Base-by-base conservation (phyloP, 2,888 invertebrate species). In the Saturnia japonica region DNA sequence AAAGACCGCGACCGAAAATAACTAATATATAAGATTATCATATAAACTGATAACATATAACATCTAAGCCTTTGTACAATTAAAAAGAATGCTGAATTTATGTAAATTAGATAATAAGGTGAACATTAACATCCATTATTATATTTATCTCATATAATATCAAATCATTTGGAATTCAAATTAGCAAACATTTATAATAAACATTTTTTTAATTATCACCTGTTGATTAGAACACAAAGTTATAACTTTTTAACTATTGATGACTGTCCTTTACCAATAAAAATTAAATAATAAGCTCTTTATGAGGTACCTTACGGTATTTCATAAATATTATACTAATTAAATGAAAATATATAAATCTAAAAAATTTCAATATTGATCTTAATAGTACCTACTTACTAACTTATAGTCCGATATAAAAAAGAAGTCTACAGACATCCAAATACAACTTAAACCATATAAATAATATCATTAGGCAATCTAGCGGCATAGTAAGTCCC, bases 21-120 rank as follows among this genome's bases (percentile, higher is more conserved):
- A 75, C 81, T 86, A 82, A 82, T 88, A 81, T 85, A 86, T 82
- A 83, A 83, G 76, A 73, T 75, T 64, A 16, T 62, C 28, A 60
- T 28, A 14, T 14, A 28, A 60, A 60, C 28, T 60, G 4, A 60
- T 60, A 28, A 28, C 57, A 28, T 22, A 22, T 51, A 51, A n/a
- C n/a, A n/a, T n/a, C n/a, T n/a, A 9, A 22, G 22, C n/a, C 25
- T 28, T 28, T 60, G 14, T 28, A 60, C 14, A 60, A 28, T 60
- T 25, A 60, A 60, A 60, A 14, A 14, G 28, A 25, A 12, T 28
- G 28, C 6, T 22, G 28, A 60, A 60, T 14, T 60, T 60, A 28
- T 60, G 28, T 0, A 6, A 60, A 28, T 28, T 12, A 60, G 25
- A 28, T 60, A 4, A 60, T 54, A 28, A 28, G 3, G 3, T 28